Evolutionary conservation across 2,888 invertebrate genomes (phyloP).

Genomic region (Argyra leucocephala): DNA sequence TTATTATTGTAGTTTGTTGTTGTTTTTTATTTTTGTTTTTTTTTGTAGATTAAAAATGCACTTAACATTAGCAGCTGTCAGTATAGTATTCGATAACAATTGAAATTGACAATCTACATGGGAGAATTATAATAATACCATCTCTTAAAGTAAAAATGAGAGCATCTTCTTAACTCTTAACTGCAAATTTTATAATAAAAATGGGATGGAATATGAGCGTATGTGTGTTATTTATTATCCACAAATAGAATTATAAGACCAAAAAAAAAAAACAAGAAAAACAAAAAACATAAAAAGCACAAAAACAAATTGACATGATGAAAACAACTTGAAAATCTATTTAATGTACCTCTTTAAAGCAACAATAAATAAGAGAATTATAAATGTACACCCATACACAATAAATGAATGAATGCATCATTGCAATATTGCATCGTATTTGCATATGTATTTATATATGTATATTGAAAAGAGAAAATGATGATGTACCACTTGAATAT

Average conservation of each 20-base stretch:
- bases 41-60: too few relatives aligned
- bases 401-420: neutral
- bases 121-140: neutral
- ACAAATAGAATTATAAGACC: neutral
- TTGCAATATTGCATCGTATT: neutral
- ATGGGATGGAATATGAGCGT: too few relatives aligned
- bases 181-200: neutral
- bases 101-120: too few relatives aligned
- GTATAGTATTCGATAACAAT: too few relatives aligned
- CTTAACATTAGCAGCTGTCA: too few relatives aligned
- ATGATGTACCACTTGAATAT: neutral
- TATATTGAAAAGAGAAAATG: neutral
- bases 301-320: conserved; percentile 2
- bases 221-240: too few relatives aligned
- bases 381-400: too few relatives aligned
- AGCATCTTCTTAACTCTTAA: neutral
- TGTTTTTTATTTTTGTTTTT: too few relatives aligned
- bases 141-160: neutral
- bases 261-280: neutral
- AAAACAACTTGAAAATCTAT: neutral
- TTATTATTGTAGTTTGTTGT: too few relatives aligned
- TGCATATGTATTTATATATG: neutral
- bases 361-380: too few relatives aligned
- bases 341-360: neutral
- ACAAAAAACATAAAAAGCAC: neutral